Evolutionary conservation across 2,888 invertebrate genomes (phyloP).

Genomic region (Cryptus viduatorius): DNA sequence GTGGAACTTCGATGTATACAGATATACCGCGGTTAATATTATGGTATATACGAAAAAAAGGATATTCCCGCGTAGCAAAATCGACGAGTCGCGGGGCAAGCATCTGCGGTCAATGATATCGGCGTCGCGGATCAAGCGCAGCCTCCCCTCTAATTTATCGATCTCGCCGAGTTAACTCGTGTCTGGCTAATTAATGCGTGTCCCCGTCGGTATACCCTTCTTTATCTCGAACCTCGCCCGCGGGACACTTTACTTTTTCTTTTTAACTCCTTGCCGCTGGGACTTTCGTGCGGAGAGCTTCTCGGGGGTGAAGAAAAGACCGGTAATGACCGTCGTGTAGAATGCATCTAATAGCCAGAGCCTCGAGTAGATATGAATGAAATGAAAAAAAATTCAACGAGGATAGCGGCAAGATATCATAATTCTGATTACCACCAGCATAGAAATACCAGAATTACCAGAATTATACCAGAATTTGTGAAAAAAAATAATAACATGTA

Average conservation of each 20-base stretch:
- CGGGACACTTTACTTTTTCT: neutral
- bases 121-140: slow-evolving; percentile 73
- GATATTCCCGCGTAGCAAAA: slow-evolving; percentile 11
- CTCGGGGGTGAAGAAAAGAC: neutral
- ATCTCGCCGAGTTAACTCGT: slow-evolving; percentile 67
- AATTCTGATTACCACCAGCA: too few relatives aligned
- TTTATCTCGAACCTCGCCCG: slow-evolving; percentile 7
- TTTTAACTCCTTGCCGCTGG: neutral
- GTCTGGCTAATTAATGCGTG: slow-evolving; percentile 76
- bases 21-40: neutral
- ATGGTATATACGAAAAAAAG: neutral
- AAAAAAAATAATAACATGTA: too few relatives aligned
- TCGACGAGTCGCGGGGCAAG: neutral
- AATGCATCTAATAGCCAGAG: neutral
- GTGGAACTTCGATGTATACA: slow-evolving; percentile 7
- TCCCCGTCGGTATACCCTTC: slow-evolving; percentile 12
- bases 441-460: too few relatives aligned
- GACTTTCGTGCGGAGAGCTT: neutral
- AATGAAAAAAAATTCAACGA: too few relatives aligned
- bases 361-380: too few relatives aligned
- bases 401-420: too few relatives aligned
- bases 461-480: too few relatives aligned
- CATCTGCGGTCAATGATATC: slow-evolving; percentile 65
- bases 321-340: neutral
- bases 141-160: slow-evolving; percentile 75